Percentiles rank a stretch among this genome's conserved stretches.
These are phyloP conservation scores for Habropoda laboriosa DNA, from an alignment of 1,140 invertebrate species.

Conservation along the genomic window DNA sequence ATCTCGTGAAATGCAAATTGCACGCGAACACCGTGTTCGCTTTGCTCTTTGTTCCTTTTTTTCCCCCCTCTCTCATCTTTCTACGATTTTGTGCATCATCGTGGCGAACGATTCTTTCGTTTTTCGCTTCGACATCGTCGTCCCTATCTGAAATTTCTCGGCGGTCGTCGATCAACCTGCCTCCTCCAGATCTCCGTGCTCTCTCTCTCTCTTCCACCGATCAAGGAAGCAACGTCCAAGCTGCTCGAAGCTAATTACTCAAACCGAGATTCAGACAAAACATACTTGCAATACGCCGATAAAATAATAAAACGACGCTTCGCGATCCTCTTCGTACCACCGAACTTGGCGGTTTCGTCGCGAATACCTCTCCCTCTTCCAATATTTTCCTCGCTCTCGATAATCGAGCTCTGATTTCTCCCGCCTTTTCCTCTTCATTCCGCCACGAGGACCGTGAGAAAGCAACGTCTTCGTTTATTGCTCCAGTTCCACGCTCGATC, in stretches of 20 bases:
- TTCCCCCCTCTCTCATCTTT: neutral
- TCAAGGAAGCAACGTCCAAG: conserved; percentile 34
- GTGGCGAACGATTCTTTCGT: conserved; percentile 20
- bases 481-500: neutral
- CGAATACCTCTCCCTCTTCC: conserved; percentile 25
- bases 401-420: conserved; percentile 1
- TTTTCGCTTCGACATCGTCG: neutral
- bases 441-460: neutral
- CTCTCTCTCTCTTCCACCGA: conserved; percentile 26
- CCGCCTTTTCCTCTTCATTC: neutral
- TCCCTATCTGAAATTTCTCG: neutral
- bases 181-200: conserved; percentile 18
- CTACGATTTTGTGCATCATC: conserved; percentile 48
- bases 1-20: conserved; percentile 37
- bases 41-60: neutral
- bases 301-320: conserved; percentile 41
- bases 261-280: conserved; percentile 45
- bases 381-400: no score
- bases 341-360: conserved; percentile 24
- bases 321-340: conserved; percentile 36
- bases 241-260: conserved; percentile 40
- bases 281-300: conserved; percentile 13
- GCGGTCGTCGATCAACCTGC: conserved; percentile 11
- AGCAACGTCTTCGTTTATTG: neutral
- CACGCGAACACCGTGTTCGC: neutral